Evolutionary conservation across 2,888 invertebrate species (phyloP).

Genomic region (Stenoptilia bipunctidactyla): DNA sequence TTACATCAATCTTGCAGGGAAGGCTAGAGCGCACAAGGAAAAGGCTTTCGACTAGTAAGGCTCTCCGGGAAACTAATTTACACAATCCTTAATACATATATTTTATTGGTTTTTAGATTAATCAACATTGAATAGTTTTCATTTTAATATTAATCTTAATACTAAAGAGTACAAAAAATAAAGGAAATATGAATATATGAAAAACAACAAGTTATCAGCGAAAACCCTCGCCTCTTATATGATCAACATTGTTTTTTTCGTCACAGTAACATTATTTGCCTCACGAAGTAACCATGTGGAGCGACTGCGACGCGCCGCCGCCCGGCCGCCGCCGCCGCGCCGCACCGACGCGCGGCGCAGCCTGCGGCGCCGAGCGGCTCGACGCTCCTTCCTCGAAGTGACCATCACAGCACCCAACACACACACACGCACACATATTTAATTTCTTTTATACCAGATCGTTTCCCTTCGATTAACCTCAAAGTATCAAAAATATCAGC

Average conservation of each 20-base stretch:
- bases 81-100: constrained; percentile 60
- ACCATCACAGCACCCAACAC: neutral
- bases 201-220: constrained; percentile 68
- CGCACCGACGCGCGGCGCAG: neutral
- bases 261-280: constrained; percentile 62
- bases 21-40: constrained; percentile 35
- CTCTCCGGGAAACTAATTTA: constrained; percentile 66
- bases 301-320: constrained; percentile 32
- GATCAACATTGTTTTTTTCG: constrained; percentile 65
- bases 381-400: neutral
- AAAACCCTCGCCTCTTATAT: constrained; percentile 64
- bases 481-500: constrained; percentile 71
- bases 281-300: constrained; percentile 53
- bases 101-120: constrained; percentile 65
- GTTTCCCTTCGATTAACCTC: constrained; percentile 66
- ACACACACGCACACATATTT: neutral
- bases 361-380: neutral
- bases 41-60: constrained; percentile 63
- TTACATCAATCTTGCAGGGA: constrained; percentile 6
- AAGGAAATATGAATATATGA: constrained; percentile 71
- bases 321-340: constrained; percentile 22
- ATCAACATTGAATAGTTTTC: constrained; percentile 70
- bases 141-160: constrained; percentile 64
- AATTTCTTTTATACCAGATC: constrained; percentile 21
- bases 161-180: constrained; percentile 73